Percentiles rank a stretch among this genome's conserved stretches.
Conservation (phyloP, 2,113 vertebrate species). For the Ophthalmolycus amberensis region DNA sequence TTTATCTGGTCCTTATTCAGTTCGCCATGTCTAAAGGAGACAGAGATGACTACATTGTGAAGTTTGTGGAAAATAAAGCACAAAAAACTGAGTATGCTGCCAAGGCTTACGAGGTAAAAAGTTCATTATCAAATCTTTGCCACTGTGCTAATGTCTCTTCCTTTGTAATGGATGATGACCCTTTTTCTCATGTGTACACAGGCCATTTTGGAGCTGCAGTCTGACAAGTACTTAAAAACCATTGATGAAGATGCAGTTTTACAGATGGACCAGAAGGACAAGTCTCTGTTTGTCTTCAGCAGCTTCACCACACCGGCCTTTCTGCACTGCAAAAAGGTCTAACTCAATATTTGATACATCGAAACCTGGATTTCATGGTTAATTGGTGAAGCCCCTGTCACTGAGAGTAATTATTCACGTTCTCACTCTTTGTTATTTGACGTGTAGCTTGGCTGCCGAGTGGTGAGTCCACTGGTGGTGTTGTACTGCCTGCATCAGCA, state of each 20-base stretch:
- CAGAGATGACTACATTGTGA: slow-evolving; percentile 88
- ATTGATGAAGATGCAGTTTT: slow-evolving; percentile 87
- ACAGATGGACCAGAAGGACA: slow-evolving; percentile 89
- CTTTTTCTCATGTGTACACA: slow-evolving; percentile 70
- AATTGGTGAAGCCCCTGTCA: background rate
- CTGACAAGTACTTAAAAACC: slow-evolving; percentile 90
- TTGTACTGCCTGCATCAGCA: slow-evolving; percentile 92
- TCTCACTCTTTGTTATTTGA: background rate
- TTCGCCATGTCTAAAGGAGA: slow-evolving; percentile 85
- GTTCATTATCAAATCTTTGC: accelerated
- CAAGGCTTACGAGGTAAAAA: slow-evolving; percentile 92
- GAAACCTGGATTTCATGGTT: background rate
- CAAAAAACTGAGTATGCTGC: slow-evolving; percentile 84
- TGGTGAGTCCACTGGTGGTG: slow-evolving; percentile 95
- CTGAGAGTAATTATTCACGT: background rate
- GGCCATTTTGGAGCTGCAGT: slow-evolving; percentile 95
- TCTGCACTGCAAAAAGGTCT: slow-evolving; percentile 91
- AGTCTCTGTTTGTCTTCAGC: slow-evolving; percentile 94
- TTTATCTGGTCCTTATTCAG: background rate
- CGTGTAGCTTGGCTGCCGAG: slow-evolving; percentile 90
- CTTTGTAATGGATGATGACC: slow-evolving; percentile 5
- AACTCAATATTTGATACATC: background rate
- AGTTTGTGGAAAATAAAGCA: slow-evolving; percentile 87
- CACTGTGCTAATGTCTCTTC: background rate
- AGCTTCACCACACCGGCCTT: slow-evolving; percentile 88